Evolutionary conservation across 2,113 vertebrate genomes (phyloP).

Genomic region (Pavo muticus): DNA sequence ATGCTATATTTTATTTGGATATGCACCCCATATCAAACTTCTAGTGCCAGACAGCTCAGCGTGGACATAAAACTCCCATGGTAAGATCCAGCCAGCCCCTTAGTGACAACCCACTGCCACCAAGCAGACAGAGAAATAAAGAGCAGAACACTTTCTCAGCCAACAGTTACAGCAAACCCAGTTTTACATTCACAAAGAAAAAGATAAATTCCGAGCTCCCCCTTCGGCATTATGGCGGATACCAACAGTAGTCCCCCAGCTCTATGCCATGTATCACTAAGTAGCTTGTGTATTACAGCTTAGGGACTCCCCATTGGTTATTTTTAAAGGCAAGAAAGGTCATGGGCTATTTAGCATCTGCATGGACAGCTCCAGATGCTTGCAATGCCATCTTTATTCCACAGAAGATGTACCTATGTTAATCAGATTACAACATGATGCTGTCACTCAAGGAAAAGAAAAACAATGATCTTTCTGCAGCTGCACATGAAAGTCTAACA

Average conservation of each 20-base stretch:
- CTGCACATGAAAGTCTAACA: not conserved
- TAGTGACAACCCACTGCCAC: not conserved
- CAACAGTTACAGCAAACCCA: not conserved
- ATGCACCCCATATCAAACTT: not conserved
- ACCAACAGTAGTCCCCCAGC: not conserved
- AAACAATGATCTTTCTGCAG: fast-evolving
- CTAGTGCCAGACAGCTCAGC: not conserved
- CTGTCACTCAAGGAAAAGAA: not conserved
- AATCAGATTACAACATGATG: not conserved
- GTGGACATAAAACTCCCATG: not conserved
- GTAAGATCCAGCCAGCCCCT: not conserved
- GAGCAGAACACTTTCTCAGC: not conserved
- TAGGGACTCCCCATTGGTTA: not conserved
- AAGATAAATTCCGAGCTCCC: not conserved
- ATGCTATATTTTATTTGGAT: not conserved
- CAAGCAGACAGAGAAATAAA: not conserved
- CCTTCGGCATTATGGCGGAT: not conserved
- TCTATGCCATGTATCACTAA: not conserved
- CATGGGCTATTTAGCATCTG: not conserved
- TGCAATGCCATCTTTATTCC: not conserved
- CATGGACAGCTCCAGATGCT: not conserved
- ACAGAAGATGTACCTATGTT: fast-evolving
- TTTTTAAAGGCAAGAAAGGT: slow-evolving; percentile 7
- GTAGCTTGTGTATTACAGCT: not conserved
- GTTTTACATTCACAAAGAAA: not conserved